phyloP scores from a whole-genome alignment of 2,888 invertebrate species.

The Mesopsocus fuscifrons region DNA sequence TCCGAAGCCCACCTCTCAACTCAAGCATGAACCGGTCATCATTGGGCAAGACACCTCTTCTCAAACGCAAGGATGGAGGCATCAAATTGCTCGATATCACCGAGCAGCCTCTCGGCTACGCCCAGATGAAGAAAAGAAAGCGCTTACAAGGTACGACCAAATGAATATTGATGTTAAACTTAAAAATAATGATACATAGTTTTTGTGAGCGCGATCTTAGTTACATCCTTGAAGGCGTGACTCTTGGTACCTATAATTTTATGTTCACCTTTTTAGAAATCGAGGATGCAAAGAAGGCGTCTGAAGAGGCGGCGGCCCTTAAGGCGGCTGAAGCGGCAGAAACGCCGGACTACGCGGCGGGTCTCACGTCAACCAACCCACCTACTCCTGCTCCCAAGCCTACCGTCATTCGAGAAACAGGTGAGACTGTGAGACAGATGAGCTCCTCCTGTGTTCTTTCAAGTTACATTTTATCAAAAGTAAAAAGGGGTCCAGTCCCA shows the following conservation, averaged over 20 bases:
- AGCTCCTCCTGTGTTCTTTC: slow-evolving; percentile 16
- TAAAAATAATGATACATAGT: no score
- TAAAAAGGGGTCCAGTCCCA: no score
- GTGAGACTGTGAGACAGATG: no score
- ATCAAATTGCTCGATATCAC: slow-evolving; percentile 87
- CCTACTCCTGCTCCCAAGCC: slow-evolving; percentile 23
- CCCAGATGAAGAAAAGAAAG: slow-evolving; percentile 72
- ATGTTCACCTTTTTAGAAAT: slow-evolving; percentile 27
- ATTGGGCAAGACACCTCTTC: slow-evolving; percentile 33
- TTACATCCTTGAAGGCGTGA: no score
- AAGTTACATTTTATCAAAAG: slow-evolving; percentile 15
- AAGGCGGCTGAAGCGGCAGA: slow-evolving; percentile 17
- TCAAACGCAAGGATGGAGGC: slow-evolving; percentile 65
- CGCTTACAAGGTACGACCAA: slow-evolving; percentile 45
- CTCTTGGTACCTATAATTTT: no score
- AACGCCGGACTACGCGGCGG: slow-evolving; percentile 63
- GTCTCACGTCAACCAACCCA: slow-evolving; percentile 42
- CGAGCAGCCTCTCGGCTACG: slow-evolving; percentile 74
- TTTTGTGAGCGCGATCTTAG: no score
- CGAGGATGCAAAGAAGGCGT: slow-evolving; percentile 33
- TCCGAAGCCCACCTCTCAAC: slow-evolving; percentile 22
- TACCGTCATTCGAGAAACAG: slow-evolving; percentile 4
- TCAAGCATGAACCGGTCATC: slow-evolving; percentile 27
- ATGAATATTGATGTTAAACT: slow-evolving; percentile 4
- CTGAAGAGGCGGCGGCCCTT: slow-evolving; percentile 37